These are phyloP conservation scores for Scaptomyza hsui DNA, from an alignment of 1,140 invertebrate species.

Conservation along the genomic window DNA sequence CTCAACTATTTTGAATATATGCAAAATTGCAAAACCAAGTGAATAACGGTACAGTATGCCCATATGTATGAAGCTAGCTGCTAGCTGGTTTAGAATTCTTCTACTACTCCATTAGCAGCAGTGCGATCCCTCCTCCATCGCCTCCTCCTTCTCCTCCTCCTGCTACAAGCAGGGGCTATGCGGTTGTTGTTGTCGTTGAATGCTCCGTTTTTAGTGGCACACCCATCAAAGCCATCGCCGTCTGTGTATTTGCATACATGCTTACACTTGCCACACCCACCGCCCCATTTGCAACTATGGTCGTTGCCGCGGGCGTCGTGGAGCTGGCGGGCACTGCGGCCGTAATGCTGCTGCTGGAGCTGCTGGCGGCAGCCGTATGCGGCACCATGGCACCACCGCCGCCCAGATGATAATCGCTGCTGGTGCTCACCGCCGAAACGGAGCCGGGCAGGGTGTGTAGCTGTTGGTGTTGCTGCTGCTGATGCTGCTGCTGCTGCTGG, in stretches of 20 bases:
- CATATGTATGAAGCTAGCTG: background rate
- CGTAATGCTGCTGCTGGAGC: constrained; percentile 61
- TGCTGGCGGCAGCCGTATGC: constrained; percentile 57
- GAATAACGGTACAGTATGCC: constrained; percentile 6
- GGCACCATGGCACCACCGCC: constrained; percentile 53
- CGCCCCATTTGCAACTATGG: background rate
- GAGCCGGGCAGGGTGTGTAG: constrained; percentile 22
- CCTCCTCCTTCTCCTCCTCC: background rate
- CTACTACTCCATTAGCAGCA: background rate
- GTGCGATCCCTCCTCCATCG: background rate
- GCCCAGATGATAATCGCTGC: constrained; percentile 67
- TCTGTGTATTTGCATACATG: constrained; percentile 72
- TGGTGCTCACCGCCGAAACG: constrained; percentile 62
- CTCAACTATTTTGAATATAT: constrained; percentile 20
- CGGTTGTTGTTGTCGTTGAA: constrained; percentile 62
- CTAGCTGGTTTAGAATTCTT: background rate
- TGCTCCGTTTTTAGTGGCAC: constrained; percentile 72
- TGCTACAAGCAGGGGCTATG: constrained; percentile 60
- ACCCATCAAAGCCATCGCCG: constrained; percentile 75
- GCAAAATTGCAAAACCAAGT: constrained; percentile 7
- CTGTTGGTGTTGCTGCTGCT: constrained; percentile 53
- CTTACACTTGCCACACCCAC: constrained; percentile 38
- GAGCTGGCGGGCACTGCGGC: constrained; percentile 61
- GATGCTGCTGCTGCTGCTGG: constrained; percentile 40
- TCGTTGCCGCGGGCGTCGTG: constrained; percentile 42